Conservation (phyloP, 2,888 invertebrate species). For the Zygothrica quintamaculata region DNA sequence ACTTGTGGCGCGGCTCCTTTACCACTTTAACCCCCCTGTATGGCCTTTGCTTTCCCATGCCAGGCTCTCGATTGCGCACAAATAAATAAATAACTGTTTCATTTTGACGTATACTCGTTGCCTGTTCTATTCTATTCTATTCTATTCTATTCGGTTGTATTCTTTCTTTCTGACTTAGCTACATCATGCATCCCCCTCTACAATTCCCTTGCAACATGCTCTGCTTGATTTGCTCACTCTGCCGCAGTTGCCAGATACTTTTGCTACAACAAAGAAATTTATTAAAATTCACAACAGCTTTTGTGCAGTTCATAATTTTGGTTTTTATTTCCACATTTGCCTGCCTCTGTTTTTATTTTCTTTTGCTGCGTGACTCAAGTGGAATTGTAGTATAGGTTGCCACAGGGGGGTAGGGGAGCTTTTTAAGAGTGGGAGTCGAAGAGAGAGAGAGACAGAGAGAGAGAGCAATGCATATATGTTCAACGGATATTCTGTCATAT, state of each 20-base stretch:
- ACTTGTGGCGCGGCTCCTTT: too few relatives aligned
- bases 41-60: constrained; percentile 27
- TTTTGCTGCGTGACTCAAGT: constrained; percentile 46
- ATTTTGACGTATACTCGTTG: constrained; percentile 76
- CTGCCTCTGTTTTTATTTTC: constrained; percentile 46
- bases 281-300: constrained; percentile 83
- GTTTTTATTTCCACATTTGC: constrained; percentile 77
- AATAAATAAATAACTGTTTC: constrained; percentile 82
- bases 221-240: constrained; percentile 74
- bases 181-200: not conserved
- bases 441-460: not conserved
- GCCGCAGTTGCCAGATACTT: constrained; percentile 63
- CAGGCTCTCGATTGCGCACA: constrained; percentile 70
- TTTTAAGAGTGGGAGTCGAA: not conserved
- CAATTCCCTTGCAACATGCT: constrained; percentile 14
- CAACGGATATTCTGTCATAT: constrained; percentile 22
- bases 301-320: constrained; percentile 81
- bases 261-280: constrained; percentile 62
- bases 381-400: constrained; percentile 19
- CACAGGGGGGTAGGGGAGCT: constrained; percentile 2
- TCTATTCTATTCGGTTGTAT: constrained; percentile 17
- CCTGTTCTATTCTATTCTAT: constrained; percentile 1
- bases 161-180: constrained; percentile 39
- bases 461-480: not conserved
- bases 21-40: constrained; percentile 3